Conservation (phyloP, 1,140 invertebrate species). For the Ericerus pela region DNA sequence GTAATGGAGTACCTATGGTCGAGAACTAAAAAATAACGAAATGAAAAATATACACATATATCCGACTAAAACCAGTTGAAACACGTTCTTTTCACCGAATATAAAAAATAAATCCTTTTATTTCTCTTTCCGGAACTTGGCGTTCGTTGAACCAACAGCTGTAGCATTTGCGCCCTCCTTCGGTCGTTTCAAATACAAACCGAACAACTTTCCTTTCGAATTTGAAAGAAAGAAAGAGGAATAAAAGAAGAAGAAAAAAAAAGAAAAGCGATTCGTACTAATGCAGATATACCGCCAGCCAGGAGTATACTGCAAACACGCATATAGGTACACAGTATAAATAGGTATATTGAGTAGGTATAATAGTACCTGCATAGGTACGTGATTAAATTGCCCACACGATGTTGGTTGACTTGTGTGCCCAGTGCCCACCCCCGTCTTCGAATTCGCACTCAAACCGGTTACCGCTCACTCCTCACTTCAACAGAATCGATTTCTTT, state of each 20-base stretch:
- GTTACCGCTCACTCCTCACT: neutral
- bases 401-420: too few species aligned
- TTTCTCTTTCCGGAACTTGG: conserved; percentile 1
- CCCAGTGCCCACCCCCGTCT: conserved; percentile 7
- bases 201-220: conserved; percentile 7
- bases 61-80: conserved; percentile 10
- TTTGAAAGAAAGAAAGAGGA: conserved; percentile 6
- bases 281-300: too few species aligned
- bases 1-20: too few species aligned
- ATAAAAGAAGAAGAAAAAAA: too few species aligned
- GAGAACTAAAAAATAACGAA: too few species aligned
- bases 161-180: conserved; percentile 9
- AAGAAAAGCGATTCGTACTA: too few species aligned
- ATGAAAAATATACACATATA: too few species aligned
- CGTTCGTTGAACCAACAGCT: conserved; percentile 1
- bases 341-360: too few species aligned
- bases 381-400: conserved; percentile 5
- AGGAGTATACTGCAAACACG: too few species aligned
- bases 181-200: conserved; percentile 6
- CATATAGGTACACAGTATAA: too few species aligned
- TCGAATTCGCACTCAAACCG: neutral
- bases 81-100: conserved; percentile 3
- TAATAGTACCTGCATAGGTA: neutral
- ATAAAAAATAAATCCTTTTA: conserved; percentile 8
- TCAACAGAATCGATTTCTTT: conserved; percentile 9